A percentile compares a stretch with the other conserved stretches of the same genome.
Conservation (phyloP, 2,888 invertebrate genomes). For the Lepidocyrtoides sp. region DNA sequence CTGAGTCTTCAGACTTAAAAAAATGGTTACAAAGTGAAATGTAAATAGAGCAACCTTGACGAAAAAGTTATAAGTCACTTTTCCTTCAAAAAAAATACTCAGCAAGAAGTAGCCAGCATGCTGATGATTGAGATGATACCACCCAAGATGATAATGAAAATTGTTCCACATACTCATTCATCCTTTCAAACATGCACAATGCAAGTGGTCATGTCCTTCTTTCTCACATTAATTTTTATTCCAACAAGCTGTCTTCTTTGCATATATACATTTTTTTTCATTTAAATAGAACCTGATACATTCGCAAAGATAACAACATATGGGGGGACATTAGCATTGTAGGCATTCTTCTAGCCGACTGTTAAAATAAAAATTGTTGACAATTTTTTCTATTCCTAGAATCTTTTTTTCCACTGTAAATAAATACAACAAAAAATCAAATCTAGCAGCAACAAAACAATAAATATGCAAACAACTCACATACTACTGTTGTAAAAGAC, state of each 20-base stretch:
- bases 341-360: too few relatives aligned
- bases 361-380: too few relatives aligned
- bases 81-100: neutral
- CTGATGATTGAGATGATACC: neutral
- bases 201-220: neutral
- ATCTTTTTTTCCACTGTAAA: too few relatives aligned
- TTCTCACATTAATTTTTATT: neutral
- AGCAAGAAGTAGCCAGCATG: neutral
- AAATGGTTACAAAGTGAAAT: too few relatives aligned
- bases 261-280: too few relatives aligned
- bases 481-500: too few relatives aligned
- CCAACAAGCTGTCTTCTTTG: neutral
- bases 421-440: too few relatives aligned
- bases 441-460: too few relatives aligned
- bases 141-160: constrained; percentile 1
- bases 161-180: constrained; percentile 1
- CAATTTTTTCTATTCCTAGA: too few relatives aligned
- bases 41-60: constrained; percentile 17
- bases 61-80: neutral
- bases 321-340: too few relatives aligned
- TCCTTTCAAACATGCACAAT: neutral
- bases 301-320: neutral
- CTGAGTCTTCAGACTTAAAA: too few relatives aligned
- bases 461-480: too few relatives aligned
- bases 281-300: neutral